Conservation (phyloP, 2,888 invertebrate species). For the Altica lythri region DNA sequence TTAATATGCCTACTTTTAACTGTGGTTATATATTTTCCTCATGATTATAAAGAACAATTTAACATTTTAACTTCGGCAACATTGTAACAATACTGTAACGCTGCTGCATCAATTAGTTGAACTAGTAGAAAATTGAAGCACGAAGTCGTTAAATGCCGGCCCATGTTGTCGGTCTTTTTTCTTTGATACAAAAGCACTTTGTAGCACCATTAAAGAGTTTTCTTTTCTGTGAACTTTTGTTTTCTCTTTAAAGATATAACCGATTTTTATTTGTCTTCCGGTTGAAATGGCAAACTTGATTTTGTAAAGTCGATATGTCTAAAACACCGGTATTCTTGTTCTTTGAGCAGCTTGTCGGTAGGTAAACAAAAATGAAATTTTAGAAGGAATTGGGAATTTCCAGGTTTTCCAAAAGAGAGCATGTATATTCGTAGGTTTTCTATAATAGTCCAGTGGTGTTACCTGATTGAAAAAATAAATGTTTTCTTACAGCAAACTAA, state of each 20-base stretch:
- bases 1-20: no score
- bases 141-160: slow-evolving; percentile 27
- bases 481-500: no score
- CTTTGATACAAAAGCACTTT: slow-evolving; percentile 35
- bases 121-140: slow-evolving; percentile 16
- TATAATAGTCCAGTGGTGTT: no score
- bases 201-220: slow-evolving; percentile 31
- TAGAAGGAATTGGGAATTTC: no score
- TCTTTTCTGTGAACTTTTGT: slow-evolving; percentile 24
- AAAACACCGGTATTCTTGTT: neutral
- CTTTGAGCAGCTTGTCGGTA: slow-evolving; percentile 3
- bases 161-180: slow-evolving; percentile 21
- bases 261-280: slow-evolving; percentile 20
- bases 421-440: no score
- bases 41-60: no score
- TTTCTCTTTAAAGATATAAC: slow-evolving; percentile 8
- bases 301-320: slow-evolving; percentile 18
- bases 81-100: no score
- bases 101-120: slow-evolving; percentile 25
- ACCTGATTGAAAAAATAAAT: no score
- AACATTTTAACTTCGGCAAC: no score
- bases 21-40: no score
- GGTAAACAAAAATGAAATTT: slow-evolving; percentile 4
- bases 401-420: no score
- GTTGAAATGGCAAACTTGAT: slow-evolving; percentile 20